Base-by-base conservation (phyloP, 1,140 invertebrate species). In the Diachasmimorpha longicaudata region DNA sequence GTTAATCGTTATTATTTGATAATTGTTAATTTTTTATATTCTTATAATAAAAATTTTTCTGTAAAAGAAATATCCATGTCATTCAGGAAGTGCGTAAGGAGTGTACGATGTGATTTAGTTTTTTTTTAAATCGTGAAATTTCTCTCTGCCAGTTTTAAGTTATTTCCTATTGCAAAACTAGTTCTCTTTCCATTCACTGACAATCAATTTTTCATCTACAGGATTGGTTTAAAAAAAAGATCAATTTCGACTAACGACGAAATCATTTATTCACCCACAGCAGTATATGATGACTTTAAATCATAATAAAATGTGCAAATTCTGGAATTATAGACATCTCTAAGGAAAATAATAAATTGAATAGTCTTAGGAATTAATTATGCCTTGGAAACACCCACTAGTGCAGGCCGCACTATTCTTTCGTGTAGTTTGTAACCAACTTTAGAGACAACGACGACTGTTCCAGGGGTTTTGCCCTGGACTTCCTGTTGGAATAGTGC, bases 371-470 rank as follows among this genome's bases (percentile, higher is more conserved):
- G 23, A 63, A 63, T 63, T 69, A 44, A 63, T 21, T 87, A 88
- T 81, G 84, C 86, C 87, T 97, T 97, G 36, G 96, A 94, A 25
- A 99, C 98, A 58, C 97, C 98, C 37, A 99, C 98, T 52, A 98
- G 89, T n/a, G 98, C 98, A 55, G 98, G 97, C 82, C 98, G 90
- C 81, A 99, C 93, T 79, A 97, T 96, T 84, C 98, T 90, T 82
- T 97, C 96, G 79, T 98, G 95, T 55, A 99, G 90, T 89, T 96
- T 97, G 87, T 98, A 99, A 16, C 98, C 98, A 58, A 98, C 92
- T 91, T 99, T 99, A 52, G 95, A 96, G 1, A 99, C 97, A 13
- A 95, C 93, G 16, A 97, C 94, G 44, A 99, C 93, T 3, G 95
- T 97, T 52, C 97, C 97, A 3, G 95, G 89, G 70, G 94, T 92